A percentile compares a stretch with the other conserved stretches of the same genome.
phyloP scores from a whole-genome alignment of 2,888 invertebrate species.

The Parelbella ahira region DNA sequence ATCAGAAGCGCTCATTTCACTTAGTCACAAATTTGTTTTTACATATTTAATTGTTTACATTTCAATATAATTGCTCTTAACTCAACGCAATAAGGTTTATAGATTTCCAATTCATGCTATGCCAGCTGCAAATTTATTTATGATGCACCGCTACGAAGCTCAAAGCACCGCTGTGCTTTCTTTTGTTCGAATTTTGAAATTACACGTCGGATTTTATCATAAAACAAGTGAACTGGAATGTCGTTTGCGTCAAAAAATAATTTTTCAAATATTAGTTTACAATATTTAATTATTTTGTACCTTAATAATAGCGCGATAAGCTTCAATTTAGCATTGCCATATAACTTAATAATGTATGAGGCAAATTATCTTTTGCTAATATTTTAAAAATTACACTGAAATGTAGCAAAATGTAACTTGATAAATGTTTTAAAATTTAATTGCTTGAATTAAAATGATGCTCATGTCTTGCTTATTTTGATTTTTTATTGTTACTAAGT shows the following conservation, averaged over 20 bases:
- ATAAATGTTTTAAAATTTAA: no score
- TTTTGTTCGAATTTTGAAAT: slow-evolving; percentile 31
- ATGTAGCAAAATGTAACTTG: no score
- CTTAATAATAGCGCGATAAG: background rate
- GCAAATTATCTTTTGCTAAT: no score
- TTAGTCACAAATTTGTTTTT: slow-evolving; percentile 21
- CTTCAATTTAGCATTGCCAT: background rate
- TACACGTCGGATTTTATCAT: slow-evolving; percentile 28
- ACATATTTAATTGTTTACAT: background rate
- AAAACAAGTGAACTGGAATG: slow-evolving; percentile 33
- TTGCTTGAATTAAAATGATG: no score
- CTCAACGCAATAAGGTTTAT: background rate
- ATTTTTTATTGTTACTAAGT: no score
- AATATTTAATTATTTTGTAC: background rate
- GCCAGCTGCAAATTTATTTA: slow-evolving; percentile 3
- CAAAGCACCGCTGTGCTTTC: slow-evolving; percentile 26
- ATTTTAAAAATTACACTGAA: no score
- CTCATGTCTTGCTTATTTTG: no score
- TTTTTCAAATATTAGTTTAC: slow-evolving; percentile 15
- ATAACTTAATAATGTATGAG: slow-evolving; percentile 1
- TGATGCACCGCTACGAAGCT: slow-evolving; percentile 27
- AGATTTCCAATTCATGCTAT: background rate
- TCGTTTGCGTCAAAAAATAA: slow-evolving; percentile 20
- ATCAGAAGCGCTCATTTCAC: slow-evolving; percentile 28
- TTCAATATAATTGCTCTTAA: slow-evolving; percentile 4